These are phyloP conservation scores for Labeo rohita DNA, from an alignment of 2,113 vertebrate genomes.

Conservation along the genomic window DNA sequence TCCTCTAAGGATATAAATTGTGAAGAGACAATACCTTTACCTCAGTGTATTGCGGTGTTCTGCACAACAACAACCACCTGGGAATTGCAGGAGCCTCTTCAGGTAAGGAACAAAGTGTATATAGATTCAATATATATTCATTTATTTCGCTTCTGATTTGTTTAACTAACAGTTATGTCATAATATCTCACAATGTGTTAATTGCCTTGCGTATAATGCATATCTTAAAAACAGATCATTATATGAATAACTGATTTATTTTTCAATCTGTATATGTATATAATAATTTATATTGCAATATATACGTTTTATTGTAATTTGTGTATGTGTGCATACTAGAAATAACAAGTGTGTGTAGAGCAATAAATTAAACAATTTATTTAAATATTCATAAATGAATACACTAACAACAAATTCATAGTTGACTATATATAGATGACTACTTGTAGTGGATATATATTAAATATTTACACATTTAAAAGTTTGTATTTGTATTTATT, in stretches of 20 bases:
- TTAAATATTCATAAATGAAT: too few relatives aligned
- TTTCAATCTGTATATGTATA: neutral
- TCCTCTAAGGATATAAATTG: conserved; percentile 23
- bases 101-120: conserved; percentile 39
- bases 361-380: too few relatives aligned
- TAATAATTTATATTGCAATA: neutral
- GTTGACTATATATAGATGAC: too few relatives aligned
- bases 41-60: neutral
- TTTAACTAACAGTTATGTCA: neutral
- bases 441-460: too few relatives aligned
- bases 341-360: neutral
- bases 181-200: neutral
- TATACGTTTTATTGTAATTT: neutral
- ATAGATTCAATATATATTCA: conserved; percentile 1
- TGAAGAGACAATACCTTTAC: neutral
- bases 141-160: neutral
- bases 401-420: too few relatives aligned
- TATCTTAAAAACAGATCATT: too few relatives aligned
- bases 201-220: neutral
- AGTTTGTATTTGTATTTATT: neutral
- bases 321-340: neutral
- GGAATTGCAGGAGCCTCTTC: neutral
- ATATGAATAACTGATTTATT: too few relatives aligned
- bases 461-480: neutral
- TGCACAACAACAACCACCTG: conserved; percentile 20